These are phyloP conservation scores for Danionella dracula DNA, from an alignment of 2,797 vertebrate genomes.

Conservation along the genomic window DNA sequence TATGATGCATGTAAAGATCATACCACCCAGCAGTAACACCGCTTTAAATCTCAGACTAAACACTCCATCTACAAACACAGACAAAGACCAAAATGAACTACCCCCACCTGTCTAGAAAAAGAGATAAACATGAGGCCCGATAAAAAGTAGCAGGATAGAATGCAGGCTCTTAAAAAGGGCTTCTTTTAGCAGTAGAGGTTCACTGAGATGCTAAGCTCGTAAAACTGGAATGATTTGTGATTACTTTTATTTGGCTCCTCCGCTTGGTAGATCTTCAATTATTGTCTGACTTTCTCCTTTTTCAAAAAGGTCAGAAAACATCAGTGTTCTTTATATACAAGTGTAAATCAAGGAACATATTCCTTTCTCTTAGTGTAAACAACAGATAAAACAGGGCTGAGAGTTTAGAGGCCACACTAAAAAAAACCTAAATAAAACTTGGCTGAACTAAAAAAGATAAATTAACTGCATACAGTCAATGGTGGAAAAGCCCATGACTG, in stretches of 20 bases:
- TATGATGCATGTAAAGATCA: background rate
- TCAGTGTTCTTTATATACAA: constrained; percentile 6
- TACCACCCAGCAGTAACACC: background rate
- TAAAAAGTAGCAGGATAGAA: background rate
- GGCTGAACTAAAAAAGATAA: too few relatives aligned
- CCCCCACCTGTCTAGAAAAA: constrained; percentile 7
- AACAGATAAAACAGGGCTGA: background rate
- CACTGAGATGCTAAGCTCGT: constrained; percentile 18
- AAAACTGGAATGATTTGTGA: constrained; percentile 36
- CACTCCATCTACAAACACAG: constrained; percentile 13
- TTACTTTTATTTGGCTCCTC: constrained; percentile 13
- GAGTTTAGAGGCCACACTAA: too few relatives aligned
- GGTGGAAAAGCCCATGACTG: too few relatives aligned
- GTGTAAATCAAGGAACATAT: background rate
- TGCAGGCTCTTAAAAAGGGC: constrained; percentile 4
- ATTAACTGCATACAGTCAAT: too few relatives aligned
- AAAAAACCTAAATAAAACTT: too few relatives aligned
- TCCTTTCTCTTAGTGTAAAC: background rate
- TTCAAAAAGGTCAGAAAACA: constrained; percentile 11
- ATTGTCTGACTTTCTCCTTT: background rate
- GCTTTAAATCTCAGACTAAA: constrained; percentile 32
- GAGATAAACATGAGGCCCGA: background rate
- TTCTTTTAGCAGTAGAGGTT: constrained; percentile 21
- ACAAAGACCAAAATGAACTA: constrained; percentile 6
- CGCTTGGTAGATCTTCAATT: constrained; percentile 3